phyloP scores from a whole-genome alignment of 92 coral and sea anemone genomes.

The Epizoanthus ramosus region DNA sequence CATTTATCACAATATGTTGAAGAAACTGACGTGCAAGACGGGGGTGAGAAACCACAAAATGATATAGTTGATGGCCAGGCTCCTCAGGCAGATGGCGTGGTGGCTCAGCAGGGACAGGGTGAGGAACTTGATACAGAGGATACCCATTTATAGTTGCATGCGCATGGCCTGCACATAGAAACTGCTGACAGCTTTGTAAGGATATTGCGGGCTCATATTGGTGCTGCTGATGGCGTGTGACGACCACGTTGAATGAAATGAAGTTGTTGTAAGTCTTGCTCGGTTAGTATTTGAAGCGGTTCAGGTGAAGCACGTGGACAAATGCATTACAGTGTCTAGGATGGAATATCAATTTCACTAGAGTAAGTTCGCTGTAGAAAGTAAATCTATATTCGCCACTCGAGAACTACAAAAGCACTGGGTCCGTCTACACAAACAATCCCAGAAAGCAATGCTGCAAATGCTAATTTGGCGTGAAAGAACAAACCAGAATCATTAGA shows the following conservation, averaged over 20 bases:
- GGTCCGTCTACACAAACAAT: too few species aligned
- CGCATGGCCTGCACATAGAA: background rate
- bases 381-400: too few species aligned
- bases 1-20: conserved; percentile 48
- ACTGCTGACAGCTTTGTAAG: background rate
- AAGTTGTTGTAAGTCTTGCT: too few species aligned
- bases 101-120: background rate
- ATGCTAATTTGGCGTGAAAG: too few species aligned
- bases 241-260: background rate
- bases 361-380: too few species aligned
- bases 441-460: too few species aligned
- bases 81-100: conserved; percentile 11
- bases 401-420: too few species aligned
- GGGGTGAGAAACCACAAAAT: background rate
- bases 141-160: conserved; percentile 4
- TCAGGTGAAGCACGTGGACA: too few species aligned
- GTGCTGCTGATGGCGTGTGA: background rate
- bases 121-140: background rate
- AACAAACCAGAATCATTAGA: too few species aligned
- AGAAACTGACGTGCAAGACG: background rate
- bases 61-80: conserved; percentile 9
- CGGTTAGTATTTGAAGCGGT: too few species aligned
- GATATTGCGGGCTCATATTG: background rate
- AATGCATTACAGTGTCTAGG: too few species aligned
- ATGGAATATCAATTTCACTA: too few species aligned